A percentile compares a stretch with the other conserved stretches of the same genome.
phyloP scores from a whole-genome alignment of 2,797 vertebrate species.

The Arnoldichthys spilopterus region DNA sequence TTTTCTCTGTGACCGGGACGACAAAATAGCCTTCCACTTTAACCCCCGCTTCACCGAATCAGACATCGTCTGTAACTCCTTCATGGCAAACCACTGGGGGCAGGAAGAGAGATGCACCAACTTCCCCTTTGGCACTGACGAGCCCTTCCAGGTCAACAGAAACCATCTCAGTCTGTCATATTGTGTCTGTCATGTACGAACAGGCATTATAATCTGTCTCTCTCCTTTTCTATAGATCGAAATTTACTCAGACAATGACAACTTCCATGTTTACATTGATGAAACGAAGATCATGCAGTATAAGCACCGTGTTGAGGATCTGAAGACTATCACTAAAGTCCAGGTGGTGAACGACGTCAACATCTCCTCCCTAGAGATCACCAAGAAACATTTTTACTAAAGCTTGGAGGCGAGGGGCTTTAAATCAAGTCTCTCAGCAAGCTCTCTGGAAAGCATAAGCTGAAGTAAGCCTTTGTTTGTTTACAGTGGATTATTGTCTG shows the following conservation, averaged over 20 bases:
- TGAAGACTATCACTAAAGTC: conserved; percentile 76
- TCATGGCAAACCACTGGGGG: conserved; percentile 76
- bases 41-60: conserved; percentile 78
- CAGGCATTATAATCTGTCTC: neutral
- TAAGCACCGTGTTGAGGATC: conserved; percentile 74
- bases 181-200: neutral
- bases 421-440: neutral
- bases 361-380: conserved; percentile 80
- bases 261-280: conserved; percentile 78
- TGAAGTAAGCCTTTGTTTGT: conserved; percentile 48
- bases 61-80: conserved; percentile 78
- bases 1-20: conserved; percentile 74
- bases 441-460: conserved; percentile 22
- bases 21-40: conserved; percentile 80
- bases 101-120: conserved; percentile 72
- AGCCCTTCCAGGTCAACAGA: conserved; percentile 78
- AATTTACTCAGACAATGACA: conserved; percentile 77
- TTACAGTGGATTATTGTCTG: conserved; percentile 43
- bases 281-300: conserved; percentile 77
- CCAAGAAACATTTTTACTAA: conserved; percentile 66
- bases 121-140: conserved; percentile 73
- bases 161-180: neutral
- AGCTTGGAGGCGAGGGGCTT: neutral
- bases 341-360: conserved; percentile 77
- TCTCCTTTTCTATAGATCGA: conserved; percentile 71